Conservation (phyloP, 2,888 invertebrate genomes). For the Xanthia togata region DNA sequence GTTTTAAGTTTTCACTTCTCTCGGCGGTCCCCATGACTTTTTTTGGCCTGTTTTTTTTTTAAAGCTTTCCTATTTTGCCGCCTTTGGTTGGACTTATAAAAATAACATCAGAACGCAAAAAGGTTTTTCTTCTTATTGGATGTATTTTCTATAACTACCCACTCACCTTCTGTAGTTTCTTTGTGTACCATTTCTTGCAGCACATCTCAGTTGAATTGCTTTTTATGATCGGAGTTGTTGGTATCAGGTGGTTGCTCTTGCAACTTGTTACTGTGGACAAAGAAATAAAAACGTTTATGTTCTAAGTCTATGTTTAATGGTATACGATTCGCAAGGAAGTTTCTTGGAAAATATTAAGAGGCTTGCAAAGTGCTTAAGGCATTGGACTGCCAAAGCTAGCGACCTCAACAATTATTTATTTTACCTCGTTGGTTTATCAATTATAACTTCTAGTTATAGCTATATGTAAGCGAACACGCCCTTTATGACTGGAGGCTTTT, state of each 20-base stretch:
- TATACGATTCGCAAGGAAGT: too few species aligned
- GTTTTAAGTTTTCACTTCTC: too few species aligned
- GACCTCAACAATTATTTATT: too few species aligned
- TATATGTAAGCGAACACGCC: too few species aligned
- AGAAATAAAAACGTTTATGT: conserved; percentile 1
- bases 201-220: conserved; percentile 78
- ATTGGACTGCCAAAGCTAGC: background rate
- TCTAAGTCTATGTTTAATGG: too few species aligned
- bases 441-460: too few species aligned
- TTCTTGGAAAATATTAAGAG: background rate
- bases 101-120: background rate
- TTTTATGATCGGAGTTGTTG: conserved; percentile 78
- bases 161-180: conserved; percentile 76
- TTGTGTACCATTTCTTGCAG: conserved; percentile 79
- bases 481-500: too few species aligned
- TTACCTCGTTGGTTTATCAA: too few species aligned
- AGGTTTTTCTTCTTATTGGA: background rate
- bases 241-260: conserved; percentile 76
- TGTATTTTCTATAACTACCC: background rate
- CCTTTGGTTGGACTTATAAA: background rate
- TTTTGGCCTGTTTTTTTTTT: background rate
- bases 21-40: too few species aligned
- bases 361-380: background rate
- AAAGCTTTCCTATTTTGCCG: background rate
- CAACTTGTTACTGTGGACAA: conserved; percentile 81